Base-by-base conservation (phyloP, 2,888 invertebrate species). In the Sesia apiformis region DNA sequence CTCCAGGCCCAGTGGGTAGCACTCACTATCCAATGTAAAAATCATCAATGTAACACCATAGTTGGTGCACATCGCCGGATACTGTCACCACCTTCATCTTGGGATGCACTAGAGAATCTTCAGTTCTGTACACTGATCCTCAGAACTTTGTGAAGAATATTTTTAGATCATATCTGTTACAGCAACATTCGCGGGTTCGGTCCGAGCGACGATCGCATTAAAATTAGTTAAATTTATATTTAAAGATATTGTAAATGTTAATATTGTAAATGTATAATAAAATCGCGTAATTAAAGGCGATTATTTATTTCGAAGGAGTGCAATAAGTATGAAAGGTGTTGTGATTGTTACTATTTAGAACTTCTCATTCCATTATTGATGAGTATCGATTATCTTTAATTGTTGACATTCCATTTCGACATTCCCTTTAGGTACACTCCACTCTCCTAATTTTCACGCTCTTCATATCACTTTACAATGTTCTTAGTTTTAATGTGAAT, bases 241-340 rank as follows among this genome's bases (percentile, higher is more conserved):
- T 78, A 51, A 57, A 78, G 81, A 83, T 76, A 86, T 23, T 23
- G 23, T 23, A 23, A 84, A 81, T 85, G 86, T 85, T 87, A 82
- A 87, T 86, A 87, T 83, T 87, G 85, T 84, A 87, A 85, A 88
- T 87, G 84, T 87, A 84, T 8, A 85, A 84, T 82, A 80, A 71
- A 74, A 78, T 81, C 84, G 80, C 79, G 72, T 76, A 52, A 67
- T 79, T 46, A 4, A 46, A 46, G 46, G 46, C 84, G 82, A 81
- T 81, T 84, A 83, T 70, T 69, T 66, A 82, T 83, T 84, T 79
- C 72, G 83, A 85, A 80, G 85, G 88, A 83, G 88, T 88, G 89
- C 88, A 89, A 89, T 88, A 88, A 82, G 85, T 81, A 79, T 82
- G 88, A 80, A 80, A 81, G 83, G 80, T 78, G 86, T 86, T 86